A percentile compares a stretch with the other conserved stretches of the same genome.
Conservation (phyloP, 2,888 invertebrate genomes). For the Crepidodera aurea region DNA sequence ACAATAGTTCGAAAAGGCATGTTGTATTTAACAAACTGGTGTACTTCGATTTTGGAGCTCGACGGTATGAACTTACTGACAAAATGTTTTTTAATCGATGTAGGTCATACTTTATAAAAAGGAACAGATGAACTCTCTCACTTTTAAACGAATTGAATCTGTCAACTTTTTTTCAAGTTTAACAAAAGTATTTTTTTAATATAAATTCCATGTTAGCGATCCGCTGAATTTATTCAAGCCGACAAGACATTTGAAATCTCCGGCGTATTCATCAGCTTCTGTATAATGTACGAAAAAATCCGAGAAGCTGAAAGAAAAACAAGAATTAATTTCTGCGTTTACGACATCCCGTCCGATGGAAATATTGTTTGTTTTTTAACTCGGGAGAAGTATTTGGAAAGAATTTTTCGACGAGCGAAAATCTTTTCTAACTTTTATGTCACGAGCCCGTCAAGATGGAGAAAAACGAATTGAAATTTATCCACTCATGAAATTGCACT, state of each 20-base stretch:
- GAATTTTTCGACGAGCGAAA: constrained; percentile 3
- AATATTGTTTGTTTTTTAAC: constrained; percentile 13
- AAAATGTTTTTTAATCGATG: no score
- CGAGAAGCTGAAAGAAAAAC: not conserved
- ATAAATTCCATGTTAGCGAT: not conserved
- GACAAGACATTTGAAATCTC: no score
- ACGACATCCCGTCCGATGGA: not conserved
- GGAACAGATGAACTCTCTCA: no score
- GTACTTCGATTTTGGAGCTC: no score
- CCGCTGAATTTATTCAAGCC: not conserved
- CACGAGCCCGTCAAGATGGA: constrained; percentile 1
- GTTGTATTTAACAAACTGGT: no score
- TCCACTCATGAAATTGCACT: constrained; percentile 21
- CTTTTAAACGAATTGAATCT: no score
- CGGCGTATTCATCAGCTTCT: no score
- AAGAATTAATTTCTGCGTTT: constrained; percentile 7
- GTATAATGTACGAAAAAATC: no score
- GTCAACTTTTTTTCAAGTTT: no score
- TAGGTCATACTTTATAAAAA: no score
- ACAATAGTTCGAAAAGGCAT: no score
- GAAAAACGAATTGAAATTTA: constrained; percentile 26
- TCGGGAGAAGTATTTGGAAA: not conserved
- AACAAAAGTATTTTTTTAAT: not conserved
- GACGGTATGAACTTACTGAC: no score
- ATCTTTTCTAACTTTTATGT: constrained; percentile 12